These are phyloP conservation scores for Vespertilio murinus DNA, from an alignment of 2,797 vertebrate genomes.

Conservation along the genomic window DNA sequence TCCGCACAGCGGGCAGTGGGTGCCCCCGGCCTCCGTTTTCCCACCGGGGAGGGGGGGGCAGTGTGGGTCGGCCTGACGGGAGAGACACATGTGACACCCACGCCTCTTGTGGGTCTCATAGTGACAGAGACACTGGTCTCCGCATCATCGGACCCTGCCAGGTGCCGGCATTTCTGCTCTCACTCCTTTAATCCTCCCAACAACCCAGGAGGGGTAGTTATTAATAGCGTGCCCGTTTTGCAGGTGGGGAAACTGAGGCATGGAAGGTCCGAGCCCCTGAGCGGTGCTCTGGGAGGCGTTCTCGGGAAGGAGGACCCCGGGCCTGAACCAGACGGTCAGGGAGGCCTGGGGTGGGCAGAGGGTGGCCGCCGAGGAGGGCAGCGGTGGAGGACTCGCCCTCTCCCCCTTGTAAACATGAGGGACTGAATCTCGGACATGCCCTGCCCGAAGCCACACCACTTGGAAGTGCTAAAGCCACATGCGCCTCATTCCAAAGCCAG, in stretches of 20 bases:
- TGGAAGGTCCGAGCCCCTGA: accelerated
- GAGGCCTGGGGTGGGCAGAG: not conserved
- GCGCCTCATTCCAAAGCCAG: not conserved
- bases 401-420: no score
- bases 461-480: not conserved
- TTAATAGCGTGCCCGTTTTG: not conserved
- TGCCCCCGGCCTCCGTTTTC: not conserved
- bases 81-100: accelerated
- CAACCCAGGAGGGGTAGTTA: accelerated
- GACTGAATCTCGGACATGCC: accelerated
- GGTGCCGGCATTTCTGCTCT: not conserved
- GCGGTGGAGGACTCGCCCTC: not conserved
- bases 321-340: not conserved
- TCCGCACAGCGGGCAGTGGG: accelerated
- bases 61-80: not conserved
- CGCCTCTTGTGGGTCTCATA: accelerated
- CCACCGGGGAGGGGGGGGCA: accelerated
- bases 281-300: no score
- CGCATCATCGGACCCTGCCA: accelerated
- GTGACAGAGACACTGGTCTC: accelerated
- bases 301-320: not conserved
- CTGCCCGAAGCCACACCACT: not conserved
- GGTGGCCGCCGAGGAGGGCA: not conserved
- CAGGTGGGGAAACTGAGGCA: not conserved
- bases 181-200: not conserved